A percentile compares a stretch with the other conserved stretches of the same genome.
Evolutionary conservation across 2,797 vertebrate genomes (phyloP).

Genomic region (Pseudopleuronectes americanus): DNA sequence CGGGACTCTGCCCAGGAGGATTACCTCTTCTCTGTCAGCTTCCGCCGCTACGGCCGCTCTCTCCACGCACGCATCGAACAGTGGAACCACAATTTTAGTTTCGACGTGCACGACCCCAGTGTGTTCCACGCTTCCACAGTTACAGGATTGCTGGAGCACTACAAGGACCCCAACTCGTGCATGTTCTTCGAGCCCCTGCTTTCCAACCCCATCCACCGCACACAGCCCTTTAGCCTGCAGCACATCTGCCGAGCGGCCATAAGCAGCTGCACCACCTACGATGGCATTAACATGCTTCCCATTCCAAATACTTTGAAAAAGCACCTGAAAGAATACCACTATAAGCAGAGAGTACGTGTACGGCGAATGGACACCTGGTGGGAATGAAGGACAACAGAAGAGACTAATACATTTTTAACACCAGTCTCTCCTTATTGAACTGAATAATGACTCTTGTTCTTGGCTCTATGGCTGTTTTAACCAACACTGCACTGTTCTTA

Average conservation of each 20-base stretch:
- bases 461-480: constrained; percentile 49
- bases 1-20: constrained; percentile 89
- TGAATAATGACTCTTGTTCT: constrained; percentile 30
- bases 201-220: constrained; percentile 86
- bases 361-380: constrained; percentile 87
- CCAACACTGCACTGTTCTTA: constrained; percentile 66
- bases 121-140: constrained; percentile 88
- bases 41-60: constrained; percentile 88
- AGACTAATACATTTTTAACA: constrained; percentile 40
- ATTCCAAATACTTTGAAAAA: constrained; percentile 87
- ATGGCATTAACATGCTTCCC: constrained; percentile 86
- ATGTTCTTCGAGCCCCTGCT: constrained; percentile 91
- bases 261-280: constrained; percentile 86
- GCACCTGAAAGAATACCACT: constrained; percentile 90
- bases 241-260: constrained; percentile 86
- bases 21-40: constrained; percentile 91
- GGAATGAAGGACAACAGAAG: constrained; percentile 69
- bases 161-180: constrained; percentile 90
- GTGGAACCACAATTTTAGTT: constrained; percentile 92
- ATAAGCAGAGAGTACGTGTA: constrained; percentile 88
- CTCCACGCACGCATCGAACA: constrained; percentile 89
- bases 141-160: constrained; percentile 86
- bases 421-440: constrained; percentile 24
- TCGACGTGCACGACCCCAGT: constrained; percentile 89
- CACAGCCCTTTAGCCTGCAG: constrained; percentile 86